Evolutionary conservation across 2,113 vertebrate genomes (phyloP).

Genomic region (Anhinga rufa): DNA sequence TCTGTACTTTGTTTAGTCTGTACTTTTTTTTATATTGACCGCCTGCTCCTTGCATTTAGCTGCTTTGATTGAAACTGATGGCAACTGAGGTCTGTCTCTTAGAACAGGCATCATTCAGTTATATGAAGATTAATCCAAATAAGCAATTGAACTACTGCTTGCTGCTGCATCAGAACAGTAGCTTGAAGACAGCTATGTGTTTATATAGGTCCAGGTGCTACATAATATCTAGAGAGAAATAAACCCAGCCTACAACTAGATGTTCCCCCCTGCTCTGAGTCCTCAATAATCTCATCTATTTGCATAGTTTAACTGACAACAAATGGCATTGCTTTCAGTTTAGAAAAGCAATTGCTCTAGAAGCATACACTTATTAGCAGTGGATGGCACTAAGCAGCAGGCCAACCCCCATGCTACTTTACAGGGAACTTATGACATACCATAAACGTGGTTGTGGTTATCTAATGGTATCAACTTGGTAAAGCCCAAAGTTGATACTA

Average conservation of each 20-base stretch:
- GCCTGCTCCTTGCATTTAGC: neutral
- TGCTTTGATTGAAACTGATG: neutral
- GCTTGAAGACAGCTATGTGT: neutral
- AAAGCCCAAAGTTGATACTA: neutral
- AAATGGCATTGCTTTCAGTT: neutral
- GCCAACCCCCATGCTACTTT: rapidly evolving
- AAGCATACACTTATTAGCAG: neutral
- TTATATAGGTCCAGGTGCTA: neutral
- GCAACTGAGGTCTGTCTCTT: neutral
- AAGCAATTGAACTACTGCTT: neutral
- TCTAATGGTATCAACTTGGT: rapidly evolving
- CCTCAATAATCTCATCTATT: neutral
- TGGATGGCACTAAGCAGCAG: neutral
- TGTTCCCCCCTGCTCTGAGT: too few relatives aligned
- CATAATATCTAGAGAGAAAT: neutral
- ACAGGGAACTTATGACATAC: rapidly evolving
- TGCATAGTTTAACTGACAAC: neutral
- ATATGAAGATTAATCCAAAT: neutral
- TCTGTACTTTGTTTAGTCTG: neutral
- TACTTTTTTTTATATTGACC: neutral
- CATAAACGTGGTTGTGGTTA: rapidly evolving
- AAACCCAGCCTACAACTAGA: neutral
- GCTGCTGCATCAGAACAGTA: neutral
- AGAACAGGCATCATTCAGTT: neutral
- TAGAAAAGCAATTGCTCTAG: neutral